Percentiles rank a stretch among this genome's conserved stretches.
Conservation (phyloP, 2,797 vertebrate genomes). For the Semotilus atromaculatus region DNA sequence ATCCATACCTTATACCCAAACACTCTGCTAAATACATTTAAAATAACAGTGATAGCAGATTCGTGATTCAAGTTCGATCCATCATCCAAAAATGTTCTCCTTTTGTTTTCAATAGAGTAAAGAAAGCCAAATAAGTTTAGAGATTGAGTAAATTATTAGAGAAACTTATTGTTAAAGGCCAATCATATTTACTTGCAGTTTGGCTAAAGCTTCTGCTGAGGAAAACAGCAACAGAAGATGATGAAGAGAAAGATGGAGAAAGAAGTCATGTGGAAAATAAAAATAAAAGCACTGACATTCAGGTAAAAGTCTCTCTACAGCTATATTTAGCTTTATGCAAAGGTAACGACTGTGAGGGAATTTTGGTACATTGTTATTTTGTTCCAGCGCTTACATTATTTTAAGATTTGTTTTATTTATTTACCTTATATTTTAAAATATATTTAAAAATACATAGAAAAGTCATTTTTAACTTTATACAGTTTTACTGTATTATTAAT, state of each 20-base stretch:
- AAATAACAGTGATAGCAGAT: background rate
- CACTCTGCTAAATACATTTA: background rate
- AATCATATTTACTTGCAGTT: background rate
- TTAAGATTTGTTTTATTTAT: background rate
- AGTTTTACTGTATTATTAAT: background rate
- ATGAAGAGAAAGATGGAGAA: background rate
- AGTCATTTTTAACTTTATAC: background rate
- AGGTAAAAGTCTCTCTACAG: background rate
- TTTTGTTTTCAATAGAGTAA: background rate
- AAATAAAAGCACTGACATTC: conserved; percentile 38
- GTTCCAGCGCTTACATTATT: background rate
- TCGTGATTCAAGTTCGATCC: background rate
- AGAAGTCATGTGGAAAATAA: background rate
- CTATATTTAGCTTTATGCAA: background rate
- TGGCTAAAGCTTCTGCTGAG: background rate
- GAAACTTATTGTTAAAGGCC: background rate
- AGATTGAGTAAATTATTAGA: background rate
- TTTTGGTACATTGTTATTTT: background rate
- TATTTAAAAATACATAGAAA: background rate
- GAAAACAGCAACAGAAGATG: background rate
- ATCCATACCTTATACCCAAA: background rate
- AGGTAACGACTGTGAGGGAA: background rate
- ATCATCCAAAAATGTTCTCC: background rate
- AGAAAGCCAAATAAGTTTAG: background rate
- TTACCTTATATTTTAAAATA: background rate